A percentile compares a stretch with the other conserved stretches of the same genome.
phyloP scores from a whole-genome alignment of 2,797 vertebrate genomes.

The Aeoliscus strigatus region DNA sequence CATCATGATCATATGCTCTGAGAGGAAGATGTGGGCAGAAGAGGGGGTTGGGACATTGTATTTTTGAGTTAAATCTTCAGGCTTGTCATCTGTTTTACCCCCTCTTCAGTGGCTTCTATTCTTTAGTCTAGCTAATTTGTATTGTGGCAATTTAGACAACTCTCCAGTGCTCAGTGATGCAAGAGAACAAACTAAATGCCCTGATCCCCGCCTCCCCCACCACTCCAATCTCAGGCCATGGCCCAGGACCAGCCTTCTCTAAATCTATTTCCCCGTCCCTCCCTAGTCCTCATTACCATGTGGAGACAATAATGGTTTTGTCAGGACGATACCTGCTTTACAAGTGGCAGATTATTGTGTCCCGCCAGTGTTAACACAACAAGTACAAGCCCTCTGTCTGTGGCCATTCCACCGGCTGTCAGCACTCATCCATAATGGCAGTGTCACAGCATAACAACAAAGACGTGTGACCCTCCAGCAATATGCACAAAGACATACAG shows the following conservation, averaged over 20 bases:
- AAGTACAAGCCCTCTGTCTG: conserved; percentile 81
- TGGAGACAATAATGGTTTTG: conserved; percentile 83
- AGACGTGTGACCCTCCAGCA: conserved; percentile 70
- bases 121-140: conserved; percentile 82
- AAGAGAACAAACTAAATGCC: conserved; percentile 74
- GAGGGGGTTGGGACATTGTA: conserved; percentile 73
- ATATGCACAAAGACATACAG: conserved; percentile 69
- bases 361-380: conserved; percentile 80
- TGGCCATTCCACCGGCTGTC: conserved; percentile 81
- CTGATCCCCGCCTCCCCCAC: conserved; percentile 59
- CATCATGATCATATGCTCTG: conserved; percentile 48
- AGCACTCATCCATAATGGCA: conserved; percentile 79
- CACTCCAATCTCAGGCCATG: conserved; percentile 54
- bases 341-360: conserved; percentile 88
- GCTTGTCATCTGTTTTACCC: conserved; percentile 80
- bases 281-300: conserved; percentile 81
- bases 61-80: conserved; percentile 82
- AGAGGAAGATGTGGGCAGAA: conserved; percentile 53
- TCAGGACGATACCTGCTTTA: conserved; percentile 87
- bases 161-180: conserved; percentile 82
- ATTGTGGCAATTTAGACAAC: conserved; percentile 87
- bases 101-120: conserved; percentile 57
- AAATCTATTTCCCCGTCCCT: conserved; percentile 76
- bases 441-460: conserved; percentile 75
- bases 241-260: conserved; percentile 72